These are phyloP conservation scores for Empidonax traillii DNA, from an alignment of 2,113 vertebrate species.

Conservation along the genomic window DNA sequence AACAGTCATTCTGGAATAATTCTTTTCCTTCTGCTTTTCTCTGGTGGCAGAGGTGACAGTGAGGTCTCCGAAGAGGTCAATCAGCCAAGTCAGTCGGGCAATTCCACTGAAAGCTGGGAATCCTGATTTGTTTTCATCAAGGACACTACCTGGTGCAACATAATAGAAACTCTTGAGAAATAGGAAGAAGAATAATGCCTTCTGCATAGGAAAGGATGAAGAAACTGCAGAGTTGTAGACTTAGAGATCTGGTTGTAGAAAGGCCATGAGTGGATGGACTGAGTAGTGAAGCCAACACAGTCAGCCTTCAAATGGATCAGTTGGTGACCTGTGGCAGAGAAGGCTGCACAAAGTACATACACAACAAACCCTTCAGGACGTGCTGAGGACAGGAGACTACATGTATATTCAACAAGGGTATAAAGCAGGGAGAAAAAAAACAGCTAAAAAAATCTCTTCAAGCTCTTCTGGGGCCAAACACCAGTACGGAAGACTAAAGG, in stretches of 20 bases:
- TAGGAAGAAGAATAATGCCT: not conserved
- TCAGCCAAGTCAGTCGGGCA: slow-evolving; percentile 89
- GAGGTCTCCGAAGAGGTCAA: slow-evolving; percentile 91
- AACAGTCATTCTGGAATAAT: slow-evolving; percentile 86
- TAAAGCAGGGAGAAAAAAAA: not conserved
- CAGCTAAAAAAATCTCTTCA: not conserved
- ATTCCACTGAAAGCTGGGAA: slow-evolving; percentile 89
- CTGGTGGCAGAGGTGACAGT: slow-evolving; percentile 79
- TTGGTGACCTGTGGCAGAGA: not conserved
- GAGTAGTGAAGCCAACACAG: not conserved
- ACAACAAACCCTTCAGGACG: not conserved
- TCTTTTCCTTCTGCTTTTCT: slow-evolving; percentile 73
- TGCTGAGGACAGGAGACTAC: not conserved
- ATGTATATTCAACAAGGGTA: not conserved
- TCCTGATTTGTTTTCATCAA: slow-evolving; percentile 81
- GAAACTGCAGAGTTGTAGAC: not conserved
- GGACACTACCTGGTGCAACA: slow-evolving; percentile 73
- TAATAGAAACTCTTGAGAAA: not conserved
- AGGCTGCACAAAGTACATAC: not conserved
- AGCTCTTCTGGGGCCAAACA: not conserved
- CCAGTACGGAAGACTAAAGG: not conserved
- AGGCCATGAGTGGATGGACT: not conserved
- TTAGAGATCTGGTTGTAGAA: not conserved
- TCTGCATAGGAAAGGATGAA: not conserved
- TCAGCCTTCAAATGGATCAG: not conserved